These are phyloP conservation scores for Sebastolobus alascanus DNA, from an alignment of 2,797 vertebrate species.

Conservation along the genomic window DNA sequence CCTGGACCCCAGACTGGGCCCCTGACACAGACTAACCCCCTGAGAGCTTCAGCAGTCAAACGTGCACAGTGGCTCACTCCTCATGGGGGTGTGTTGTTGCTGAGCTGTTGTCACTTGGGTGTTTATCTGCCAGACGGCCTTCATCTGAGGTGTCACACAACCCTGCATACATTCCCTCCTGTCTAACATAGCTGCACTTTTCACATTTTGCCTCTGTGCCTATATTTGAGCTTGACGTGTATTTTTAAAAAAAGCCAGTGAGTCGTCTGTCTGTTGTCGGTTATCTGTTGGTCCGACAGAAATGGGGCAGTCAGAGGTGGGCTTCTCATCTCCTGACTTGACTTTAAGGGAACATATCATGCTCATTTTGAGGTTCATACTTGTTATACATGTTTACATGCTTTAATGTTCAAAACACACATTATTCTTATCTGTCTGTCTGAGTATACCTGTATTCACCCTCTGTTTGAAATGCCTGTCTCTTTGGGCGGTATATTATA, in stretches of 20 bases:
- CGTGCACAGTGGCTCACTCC: background rate
- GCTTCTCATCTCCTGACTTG: background rate
- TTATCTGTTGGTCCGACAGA: background rate
- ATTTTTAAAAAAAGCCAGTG: slow-evolving; percentile 61
- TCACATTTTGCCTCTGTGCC: slow-evolving; percentile 68
- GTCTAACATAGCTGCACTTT: slow-evolving; percentile 67
- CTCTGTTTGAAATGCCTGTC: background rate
- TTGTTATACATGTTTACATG: background rate
- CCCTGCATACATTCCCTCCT: slow-evolving; percentile 45
- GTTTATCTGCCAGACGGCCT: slow-evolving; percentile 61
- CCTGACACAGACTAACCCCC: slow-evolving; percentile 9
- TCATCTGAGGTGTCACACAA: slow-evolving; percentile 65
- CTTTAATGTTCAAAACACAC: too few relatives aligned
- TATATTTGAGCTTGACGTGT: slow-evolving; percentile 61
- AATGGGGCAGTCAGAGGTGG: background rate
- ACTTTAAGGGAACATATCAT: background rate
- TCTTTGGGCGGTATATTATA: too few relatives aligned
- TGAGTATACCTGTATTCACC: background rate
- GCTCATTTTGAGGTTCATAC: background rate
- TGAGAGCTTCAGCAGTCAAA: slow-evolving; percentile 1
- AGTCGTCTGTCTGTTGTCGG: slow-evolving; percentile 14
- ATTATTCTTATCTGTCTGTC: background rate
- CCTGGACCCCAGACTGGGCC: slow-evolving; percentile 1
- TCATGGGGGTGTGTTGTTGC: slow-evolving; percentile 19
- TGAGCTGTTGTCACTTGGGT: slow-evolving; percentile 67